Evolutionary conservation across 2,888 invertebrate genomes (phyloP), one percentile per base, ranked within the genome.

Genomic region (Chloroclystis v-ata): DNA sequence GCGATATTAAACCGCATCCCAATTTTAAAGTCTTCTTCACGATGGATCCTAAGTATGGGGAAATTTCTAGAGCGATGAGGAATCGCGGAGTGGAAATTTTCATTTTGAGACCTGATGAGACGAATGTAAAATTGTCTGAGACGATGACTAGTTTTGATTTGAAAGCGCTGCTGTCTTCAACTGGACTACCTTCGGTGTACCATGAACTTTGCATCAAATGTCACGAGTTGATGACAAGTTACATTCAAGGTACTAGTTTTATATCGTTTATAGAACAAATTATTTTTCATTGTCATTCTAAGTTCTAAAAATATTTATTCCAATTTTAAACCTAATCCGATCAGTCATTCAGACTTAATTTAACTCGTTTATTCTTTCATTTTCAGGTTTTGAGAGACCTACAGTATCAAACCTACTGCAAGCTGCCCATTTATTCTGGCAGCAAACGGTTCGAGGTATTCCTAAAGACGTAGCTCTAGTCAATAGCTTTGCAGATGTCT

Each of bases 41-140:
- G 0, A 95, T 98, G 92, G 96, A 99, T 81, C 96, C 98, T 0
- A 93, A 93, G 67, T 93, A 95, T 79, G 99, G 99, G 0, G 97
- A 98, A 79, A 94, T 99, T 56, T 99, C 99, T 0, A 91, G 96
- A 61, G 99, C 99, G 0, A 99, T 99, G 99, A 91, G 99, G 50
- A 99, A 99, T 78, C 91, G 99, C 66, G 98, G 99, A 2, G 92
- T 99, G 0, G 99, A 99, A 88, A 93, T 99, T 62, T 89, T 75
- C 55, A 56, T 89, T 30, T 49, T 86, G 0, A 67, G 74, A 45
- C 58, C 74, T 7, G 84, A 83, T 38, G 82, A 83, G 24, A 69
- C 49, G 46, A 75, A 78, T 47, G 54, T 63, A 3, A 66, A 62
- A 9, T 59, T 86, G 38, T 73, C 77, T 2, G 81, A 85, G 42